These are phyloP conservation scores for Microctonus brassicae DNA, from an alignment of 2,888 invertebrate species.

Conservation along the genomic window DNA sequence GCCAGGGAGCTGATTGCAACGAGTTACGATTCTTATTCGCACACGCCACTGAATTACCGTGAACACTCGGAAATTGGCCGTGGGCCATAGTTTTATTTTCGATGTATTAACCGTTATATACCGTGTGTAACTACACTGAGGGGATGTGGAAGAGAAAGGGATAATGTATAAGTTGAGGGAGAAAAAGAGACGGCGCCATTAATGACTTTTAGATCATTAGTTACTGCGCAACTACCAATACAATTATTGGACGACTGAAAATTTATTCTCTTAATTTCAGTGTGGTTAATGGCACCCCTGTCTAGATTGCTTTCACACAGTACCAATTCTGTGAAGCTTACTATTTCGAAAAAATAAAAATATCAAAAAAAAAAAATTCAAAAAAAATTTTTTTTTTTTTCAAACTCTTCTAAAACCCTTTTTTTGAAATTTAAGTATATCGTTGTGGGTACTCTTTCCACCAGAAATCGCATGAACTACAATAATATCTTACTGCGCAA, in stretches of 20 bases:
- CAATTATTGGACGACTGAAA: slow-evolving; percentile 65
- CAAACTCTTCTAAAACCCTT: too few relatives aligned
- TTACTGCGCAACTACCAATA: slow-evolving; percentile 69
- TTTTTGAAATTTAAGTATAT: neutral
- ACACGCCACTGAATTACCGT: slow-evolving; percentile 13
- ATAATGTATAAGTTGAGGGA: slow-evolving; percentile 3
- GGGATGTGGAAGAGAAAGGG: neutral
- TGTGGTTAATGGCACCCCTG: slow-evolving; percentile 43
- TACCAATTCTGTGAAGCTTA: slow-evolving; percentile 24
- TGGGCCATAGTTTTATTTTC: slow-evolving; percentile 33
- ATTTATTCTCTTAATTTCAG: slow-evolving; percentile 67
- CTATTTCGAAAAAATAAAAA: neutral
- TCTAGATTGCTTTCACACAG: slow-evolving; percentile 56
- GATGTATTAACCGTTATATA: slow-evolving; percentile 12
- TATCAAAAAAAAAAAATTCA: slow-evolving; percentile 14
- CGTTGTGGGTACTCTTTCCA: neutral
- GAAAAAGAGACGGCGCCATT: slow-evolving; percentile 46
- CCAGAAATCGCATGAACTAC: neutral
- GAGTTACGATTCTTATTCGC: slow-evolving; percentile 27
- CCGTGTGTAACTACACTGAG: neutral
- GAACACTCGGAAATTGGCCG: slow-evolving; percentile 32
- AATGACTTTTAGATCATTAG: slow-evolving; percentile 70
- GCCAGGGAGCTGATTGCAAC: slow-evolving; percentile 19
- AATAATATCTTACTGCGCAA: slow-evolving; percentile 62
- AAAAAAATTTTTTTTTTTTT: slow-evolving; percentile 5